Conservation (phyloP, 2,113 vertebrate species). For the Caloenas nicobarica region DNA sequence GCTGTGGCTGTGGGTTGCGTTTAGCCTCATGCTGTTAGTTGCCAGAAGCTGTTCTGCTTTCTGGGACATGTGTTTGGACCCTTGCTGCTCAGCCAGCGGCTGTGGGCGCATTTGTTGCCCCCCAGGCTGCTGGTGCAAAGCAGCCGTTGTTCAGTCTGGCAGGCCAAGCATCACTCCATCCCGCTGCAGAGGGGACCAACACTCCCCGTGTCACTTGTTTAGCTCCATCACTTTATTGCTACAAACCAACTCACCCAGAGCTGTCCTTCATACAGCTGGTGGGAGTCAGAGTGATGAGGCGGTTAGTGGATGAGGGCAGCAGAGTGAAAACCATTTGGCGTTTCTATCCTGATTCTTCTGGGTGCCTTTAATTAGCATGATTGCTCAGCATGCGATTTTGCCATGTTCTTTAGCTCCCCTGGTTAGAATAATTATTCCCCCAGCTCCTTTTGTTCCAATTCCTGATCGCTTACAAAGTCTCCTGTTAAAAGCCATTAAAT, state of each 20-base stretch:
- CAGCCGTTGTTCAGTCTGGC: neutral
- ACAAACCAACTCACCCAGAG: neutral
- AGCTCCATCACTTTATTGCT: neutral
- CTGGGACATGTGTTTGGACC: neutral
- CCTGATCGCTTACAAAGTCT: slow-evolving; percentile 66
- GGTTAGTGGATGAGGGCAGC: slow-evolving; percentile 59
- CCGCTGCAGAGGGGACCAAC: neutral
- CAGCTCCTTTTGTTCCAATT: slow-evolving; percentile 65
- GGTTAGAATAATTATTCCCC: slow-evolving; percentile 61
- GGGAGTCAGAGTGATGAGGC: slow-evolving; percentile 43
- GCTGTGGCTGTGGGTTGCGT: neutral
- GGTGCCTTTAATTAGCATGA: slow-evolving; percentile 74
- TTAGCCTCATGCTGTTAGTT: neutral
- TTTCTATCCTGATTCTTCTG: slow-evolving; percentile 68
- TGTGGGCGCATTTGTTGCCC: neutral
- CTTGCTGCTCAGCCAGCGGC: neutral
- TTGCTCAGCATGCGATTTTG: slow-evolving; percentile 29
- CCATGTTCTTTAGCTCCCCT: slow-evolving; percentile 39
- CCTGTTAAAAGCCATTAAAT: slow-evolving; percentile 70
- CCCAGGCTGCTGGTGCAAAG: neutral
- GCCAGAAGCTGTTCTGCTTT: neutral
- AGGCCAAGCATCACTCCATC: neutral
- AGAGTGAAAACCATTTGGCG: slow-evolving; percentile 68
- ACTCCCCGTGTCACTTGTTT: neutral
- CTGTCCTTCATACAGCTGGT: slow-evolving; percentile 30